Evolutionary conservation across 2,888 invertebrate genomes (phyloP).

Genomic region (Stenotaenia linearis): DNA sequence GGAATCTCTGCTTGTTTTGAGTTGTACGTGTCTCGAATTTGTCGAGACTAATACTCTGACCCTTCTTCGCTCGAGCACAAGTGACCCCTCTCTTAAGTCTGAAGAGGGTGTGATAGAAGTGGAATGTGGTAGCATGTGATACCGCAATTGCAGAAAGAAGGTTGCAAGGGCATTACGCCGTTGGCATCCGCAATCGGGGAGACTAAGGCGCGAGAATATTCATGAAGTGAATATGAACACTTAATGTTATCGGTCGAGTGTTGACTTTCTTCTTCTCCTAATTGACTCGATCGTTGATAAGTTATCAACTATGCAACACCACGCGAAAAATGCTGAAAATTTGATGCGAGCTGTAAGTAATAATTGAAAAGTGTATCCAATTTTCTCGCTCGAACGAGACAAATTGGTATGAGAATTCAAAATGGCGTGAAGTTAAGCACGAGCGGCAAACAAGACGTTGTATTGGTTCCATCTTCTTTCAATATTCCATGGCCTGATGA

Average conservation of each 20-base stretch:
- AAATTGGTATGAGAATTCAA: background rate
- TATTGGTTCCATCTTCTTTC: constrained; percentile 9
- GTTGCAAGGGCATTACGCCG: background rate
- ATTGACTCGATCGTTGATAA: background rate
- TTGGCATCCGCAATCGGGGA: background rate
- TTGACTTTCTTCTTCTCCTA: background rate
- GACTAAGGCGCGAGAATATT: background rate
- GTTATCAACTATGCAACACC: background rate
- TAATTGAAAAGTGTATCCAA: background rate
- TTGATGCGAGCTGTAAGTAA: background rate
- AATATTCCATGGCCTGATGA: constrained; percentile 9
- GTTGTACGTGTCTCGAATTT: background rate
- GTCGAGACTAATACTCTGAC: background rate
- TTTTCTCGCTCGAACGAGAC: background rate
- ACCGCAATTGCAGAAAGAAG: background rate
- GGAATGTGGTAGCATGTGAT: constrained; percentile 4
- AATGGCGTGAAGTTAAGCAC: constrained; percentile 9
- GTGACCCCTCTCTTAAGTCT: background rate
- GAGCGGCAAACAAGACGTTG: background rate
- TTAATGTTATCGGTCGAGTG: background rate
- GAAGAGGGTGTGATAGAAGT: constrained; percentile 1
- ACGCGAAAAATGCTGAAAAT: background rate
- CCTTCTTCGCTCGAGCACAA: background rate
- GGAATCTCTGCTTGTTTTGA: background rate
- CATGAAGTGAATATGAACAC: background rate